Conservation (phyloP, 2,888 invertebrate genomes). For the Diloba caeruleocephala region DNA sequence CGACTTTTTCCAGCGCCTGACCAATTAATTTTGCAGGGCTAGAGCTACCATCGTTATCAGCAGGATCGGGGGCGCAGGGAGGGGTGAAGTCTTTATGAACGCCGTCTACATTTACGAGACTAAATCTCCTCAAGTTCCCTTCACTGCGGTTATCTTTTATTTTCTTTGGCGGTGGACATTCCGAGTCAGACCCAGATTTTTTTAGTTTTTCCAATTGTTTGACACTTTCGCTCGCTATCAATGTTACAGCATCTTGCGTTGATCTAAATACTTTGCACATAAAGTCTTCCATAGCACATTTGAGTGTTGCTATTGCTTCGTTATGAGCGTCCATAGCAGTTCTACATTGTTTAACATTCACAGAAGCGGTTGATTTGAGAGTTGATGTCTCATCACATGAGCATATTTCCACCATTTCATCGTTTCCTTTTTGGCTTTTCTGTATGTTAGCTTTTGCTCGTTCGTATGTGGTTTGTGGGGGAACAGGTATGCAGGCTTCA, state of each 20-base stretch:
- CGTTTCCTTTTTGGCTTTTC: background rate
- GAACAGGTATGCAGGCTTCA: background rate
- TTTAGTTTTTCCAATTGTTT: conserved; percentile 55
- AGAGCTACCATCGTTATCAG: background rate
- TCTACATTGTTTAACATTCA: conserved; percentile 13
- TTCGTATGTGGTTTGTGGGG: too few species aligned
- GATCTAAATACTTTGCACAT: conserved; percentile 61
- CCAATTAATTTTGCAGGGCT: conserved; percentile 1
- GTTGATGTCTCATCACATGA: background rate
- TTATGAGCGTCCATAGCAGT: conserved; percentile 51
- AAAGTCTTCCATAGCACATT: conserved; percentile 66
- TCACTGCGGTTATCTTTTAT: conserved; percentile 10
- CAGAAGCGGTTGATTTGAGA: background rate
- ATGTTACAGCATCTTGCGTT: conserved; percentile 65
- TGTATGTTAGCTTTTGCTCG: background rate
- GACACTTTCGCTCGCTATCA: conserved; percentile 60
- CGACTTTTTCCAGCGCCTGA: conserved; percentile 53
- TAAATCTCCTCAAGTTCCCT: conserved; percentile 16
- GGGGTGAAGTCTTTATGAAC: background rate
- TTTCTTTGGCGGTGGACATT: conserved; percentile 28
- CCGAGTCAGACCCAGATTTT: conserved; percentile 40
- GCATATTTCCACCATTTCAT: background rate
- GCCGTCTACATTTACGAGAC: conserved; percentile 31
- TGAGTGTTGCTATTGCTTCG: conserved; percentile 63
- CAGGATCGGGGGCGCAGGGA: background rate